Conservation (phyloP, 2,113 vertebrate genomes). For the Psophia crepitans region DNA sequence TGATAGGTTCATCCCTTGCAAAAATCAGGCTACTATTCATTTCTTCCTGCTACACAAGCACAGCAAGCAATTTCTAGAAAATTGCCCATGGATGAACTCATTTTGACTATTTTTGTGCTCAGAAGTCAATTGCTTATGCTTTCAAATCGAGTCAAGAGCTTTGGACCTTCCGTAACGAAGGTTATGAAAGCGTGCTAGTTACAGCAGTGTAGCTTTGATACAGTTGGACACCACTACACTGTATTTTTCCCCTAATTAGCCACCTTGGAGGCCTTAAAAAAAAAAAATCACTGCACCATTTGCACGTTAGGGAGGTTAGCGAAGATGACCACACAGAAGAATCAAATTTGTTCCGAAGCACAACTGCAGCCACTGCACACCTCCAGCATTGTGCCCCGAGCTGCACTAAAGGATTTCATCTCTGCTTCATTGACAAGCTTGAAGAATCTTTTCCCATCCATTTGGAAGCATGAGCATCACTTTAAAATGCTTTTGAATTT, state of each 20-base stretch:
- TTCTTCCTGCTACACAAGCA: background rate
- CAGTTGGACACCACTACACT: background rate
- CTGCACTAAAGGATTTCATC: background rate
- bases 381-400: background rate
- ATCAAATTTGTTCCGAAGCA: background rate
- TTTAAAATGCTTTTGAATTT: fast-evolving
- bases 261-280: background rate
- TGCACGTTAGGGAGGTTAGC: background rate
- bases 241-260: background rate
- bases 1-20: background rate
- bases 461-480: background rate
- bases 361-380: background rate
- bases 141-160: background rate
- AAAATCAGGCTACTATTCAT: background rate
- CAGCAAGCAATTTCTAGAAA: background rate
- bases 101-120: background rate
- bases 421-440: background rate
- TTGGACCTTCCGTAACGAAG: background rate
- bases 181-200: background rate
- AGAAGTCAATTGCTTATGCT: background rate
- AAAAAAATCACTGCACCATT: background rate
- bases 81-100: background rate
- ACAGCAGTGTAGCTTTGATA: background rate
- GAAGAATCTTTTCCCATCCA: background rate
- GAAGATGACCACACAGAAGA: background rate